Evolutionary conservation across 2,888 invertebrate species (phyloP), one percentile per base, ranked within the genome.

Genomic region (Trichopoda pennipes): DNA sequence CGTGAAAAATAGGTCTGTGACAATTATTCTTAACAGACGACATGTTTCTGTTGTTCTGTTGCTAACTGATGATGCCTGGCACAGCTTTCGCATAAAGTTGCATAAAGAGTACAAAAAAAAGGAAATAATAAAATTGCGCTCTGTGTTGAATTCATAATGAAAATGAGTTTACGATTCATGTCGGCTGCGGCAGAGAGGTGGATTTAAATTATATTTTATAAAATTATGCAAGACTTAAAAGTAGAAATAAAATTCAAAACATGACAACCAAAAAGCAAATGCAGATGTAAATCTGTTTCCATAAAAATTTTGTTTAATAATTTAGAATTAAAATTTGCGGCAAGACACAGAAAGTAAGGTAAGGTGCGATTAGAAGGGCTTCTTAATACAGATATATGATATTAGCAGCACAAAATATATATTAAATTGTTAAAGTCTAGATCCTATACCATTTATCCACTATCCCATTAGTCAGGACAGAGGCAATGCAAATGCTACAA

Each of bases 1-100:
- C 21, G 23, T 23, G 17, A 28, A 73, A 78, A 79, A 79, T 79
- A 66, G 70, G 78, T 72, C 70, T 70, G 63, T 19, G 66, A 58
- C 49, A 49, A 49, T 63, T 23, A 49, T 77, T 51, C 51, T 63
- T 49, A 70, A 56, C 56, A 56, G 17, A 64, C 63, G 17, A 64
- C 63, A 42, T 51, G 23, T 14, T 19, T 64, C 7, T 28, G 28
- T 28, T 28, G 28, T 28, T 19, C 64, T 78, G 78, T 72, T 78
- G 72, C 78, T 56, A 72, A 78, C 78, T 56, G 64, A 14, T 21
- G 75, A 51, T 35, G 58, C 14, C 23, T 60, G 47, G n/a, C 17
- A 49, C 32, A 32, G 58, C 58, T 56, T 35, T 64, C 0, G 61
- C 47, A 53, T n/a, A 69, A 51, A 56, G 47, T 42, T 21, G 17